Conservation (phyloP, 2,113 vertebrate species). For the Poecilia latipinna region DNA sequence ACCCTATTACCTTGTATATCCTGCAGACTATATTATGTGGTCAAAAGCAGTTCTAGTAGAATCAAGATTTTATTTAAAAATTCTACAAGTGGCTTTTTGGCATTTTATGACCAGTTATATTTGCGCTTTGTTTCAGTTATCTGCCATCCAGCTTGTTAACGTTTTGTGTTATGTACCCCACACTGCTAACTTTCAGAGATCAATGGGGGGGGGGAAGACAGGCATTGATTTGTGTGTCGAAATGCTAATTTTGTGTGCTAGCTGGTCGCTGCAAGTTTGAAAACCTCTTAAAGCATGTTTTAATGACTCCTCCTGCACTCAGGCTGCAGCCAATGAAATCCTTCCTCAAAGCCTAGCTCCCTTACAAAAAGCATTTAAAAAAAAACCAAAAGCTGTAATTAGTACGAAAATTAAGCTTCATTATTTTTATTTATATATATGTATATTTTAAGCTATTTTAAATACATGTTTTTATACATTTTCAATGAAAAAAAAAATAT, state of each 20-base stretch:
- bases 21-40: too few relatives aligned
- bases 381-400: not conserved
- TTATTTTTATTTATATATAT: not conserved
- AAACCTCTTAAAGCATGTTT: not conserved
- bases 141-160: not conserved
- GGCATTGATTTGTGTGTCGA: not conserved
- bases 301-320: not conserved
- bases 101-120: not conserved
- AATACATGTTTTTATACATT: not conserved
- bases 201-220: not conserved
- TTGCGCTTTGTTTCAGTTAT: not conserved
- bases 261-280: not conserved
- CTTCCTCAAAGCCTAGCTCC: not conserved
- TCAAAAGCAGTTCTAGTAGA: too few relatives aligned
- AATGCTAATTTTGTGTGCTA: not conserved
- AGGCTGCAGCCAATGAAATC: not conserved
- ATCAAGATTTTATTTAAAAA: too few relatives aligned
- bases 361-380: not conserved
- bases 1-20: too few relatives aligned
- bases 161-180: slow-evolving; percentile 53
- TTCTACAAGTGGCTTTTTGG: too few relatives aligned
- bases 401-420: not conserved
- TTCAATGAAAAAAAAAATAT: not conserved
- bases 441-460: too few relatives aligned
- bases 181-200: slow-evolving; percentile 10